Evolutionary conservation across 2,113 vertebrate genomes (phyloP).

Genomic region (Eulacestoma nigropectus): DNA sequence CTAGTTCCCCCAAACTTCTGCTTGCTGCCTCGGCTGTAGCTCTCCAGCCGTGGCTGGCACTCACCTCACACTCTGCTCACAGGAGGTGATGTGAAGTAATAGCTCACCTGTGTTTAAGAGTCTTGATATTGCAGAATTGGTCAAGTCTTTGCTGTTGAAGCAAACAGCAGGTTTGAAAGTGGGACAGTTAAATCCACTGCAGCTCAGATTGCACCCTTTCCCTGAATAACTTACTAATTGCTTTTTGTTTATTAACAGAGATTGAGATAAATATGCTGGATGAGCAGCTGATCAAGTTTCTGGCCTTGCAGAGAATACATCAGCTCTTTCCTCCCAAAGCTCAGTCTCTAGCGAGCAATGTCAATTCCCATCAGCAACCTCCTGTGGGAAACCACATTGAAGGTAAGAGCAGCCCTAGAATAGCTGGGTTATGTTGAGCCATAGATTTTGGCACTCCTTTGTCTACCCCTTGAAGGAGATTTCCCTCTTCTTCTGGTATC

Average conservation of each 20-base stretch:
- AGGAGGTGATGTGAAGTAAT: background rate
- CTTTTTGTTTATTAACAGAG: slow-evolving; percentile 76
- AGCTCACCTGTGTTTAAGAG: background rate
- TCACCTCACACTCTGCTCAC: background rate
- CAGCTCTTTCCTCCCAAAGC: slow-evolving; percentile 88
- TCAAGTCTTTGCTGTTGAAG: background rate
- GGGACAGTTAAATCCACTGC: background rate
- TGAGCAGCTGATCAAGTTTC: slow-evolving; percentile 88
- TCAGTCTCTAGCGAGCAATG: slow-evolving; percentile 67
- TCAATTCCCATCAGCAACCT: slow-evolving; percentile 65
- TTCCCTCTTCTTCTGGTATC: background rate
- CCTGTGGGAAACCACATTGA: slow-evolving; percentile 72
- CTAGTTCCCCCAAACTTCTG: background rate
- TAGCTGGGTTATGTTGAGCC: background rate
- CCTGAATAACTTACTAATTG: slow-evolving; percentile 12
- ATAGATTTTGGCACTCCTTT: background rate
- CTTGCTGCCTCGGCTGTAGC: background rate
- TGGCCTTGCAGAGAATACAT: slow-evolving; percentile 96
- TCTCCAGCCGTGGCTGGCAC: background rate
- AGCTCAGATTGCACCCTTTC: background rate
- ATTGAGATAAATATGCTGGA: slow-evolving; percentile 93
- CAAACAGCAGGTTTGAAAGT: background rate
- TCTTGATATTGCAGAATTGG: background rate
- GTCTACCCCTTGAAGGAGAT: background rate
- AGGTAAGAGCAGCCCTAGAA: slow-evolving; percentile 68